Percentiles rank a stretch among this genome's conserved stretches.
Conservation (phyloP, 1,140 invertebrate genomes). For the Drosophila repleta region DNA sequence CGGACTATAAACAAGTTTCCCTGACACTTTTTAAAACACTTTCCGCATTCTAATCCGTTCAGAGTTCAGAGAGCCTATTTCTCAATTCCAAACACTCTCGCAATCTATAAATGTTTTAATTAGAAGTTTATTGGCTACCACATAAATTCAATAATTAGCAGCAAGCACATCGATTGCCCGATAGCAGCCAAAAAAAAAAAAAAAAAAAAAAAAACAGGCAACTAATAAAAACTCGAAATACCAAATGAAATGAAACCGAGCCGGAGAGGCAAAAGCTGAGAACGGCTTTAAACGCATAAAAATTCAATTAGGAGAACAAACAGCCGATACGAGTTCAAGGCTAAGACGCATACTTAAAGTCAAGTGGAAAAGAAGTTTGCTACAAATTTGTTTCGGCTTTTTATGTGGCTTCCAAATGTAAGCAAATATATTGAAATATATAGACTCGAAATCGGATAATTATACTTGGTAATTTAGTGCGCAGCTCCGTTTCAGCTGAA, state of each 20-base stretch:
- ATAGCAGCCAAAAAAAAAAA: conserved; percentile 5
- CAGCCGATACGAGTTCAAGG: conserved; percentile 61
- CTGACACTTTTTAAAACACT: neutral
- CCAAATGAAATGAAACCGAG: conserved; percentile 38
- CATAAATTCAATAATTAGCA: conserved; percentile 46
- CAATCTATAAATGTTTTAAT: conserved; percentile 1
- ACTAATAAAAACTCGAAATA: conserved; percentile 50
- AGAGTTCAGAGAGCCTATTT: neutral
- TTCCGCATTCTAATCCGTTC: neutral
- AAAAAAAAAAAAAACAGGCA: conserved; percentile 8
- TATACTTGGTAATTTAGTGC: conserved; percentile 70
- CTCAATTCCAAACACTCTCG: neutral
- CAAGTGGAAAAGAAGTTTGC: conserved; percentile 24
- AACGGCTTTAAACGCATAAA: conserved; percentile 64
- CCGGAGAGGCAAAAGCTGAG: conserved; percentile 21
- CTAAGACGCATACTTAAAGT: conserved; percentile 19
- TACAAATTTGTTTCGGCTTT: conserved; percentile 8
- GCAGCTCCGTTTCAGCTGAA: conserved; percentile 33
- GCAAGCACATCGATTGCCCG: conserved; percentile 13
- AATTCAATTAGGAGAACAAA: conserved; percentile 60
- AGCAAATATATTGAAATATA: conserved; percentile 18
- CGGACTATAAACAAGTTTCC: too few relatives aligned
- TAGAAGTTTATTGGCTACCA: conserved; percentile 10
- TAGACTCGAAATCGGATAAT: conserved; percentile 43
- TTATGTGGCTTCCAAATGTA: conserved; percentile 33